Evolutionary conservation across 2,113 vertebrate species (phyloP).

Genomic region (Saguinus midas): DNA sequence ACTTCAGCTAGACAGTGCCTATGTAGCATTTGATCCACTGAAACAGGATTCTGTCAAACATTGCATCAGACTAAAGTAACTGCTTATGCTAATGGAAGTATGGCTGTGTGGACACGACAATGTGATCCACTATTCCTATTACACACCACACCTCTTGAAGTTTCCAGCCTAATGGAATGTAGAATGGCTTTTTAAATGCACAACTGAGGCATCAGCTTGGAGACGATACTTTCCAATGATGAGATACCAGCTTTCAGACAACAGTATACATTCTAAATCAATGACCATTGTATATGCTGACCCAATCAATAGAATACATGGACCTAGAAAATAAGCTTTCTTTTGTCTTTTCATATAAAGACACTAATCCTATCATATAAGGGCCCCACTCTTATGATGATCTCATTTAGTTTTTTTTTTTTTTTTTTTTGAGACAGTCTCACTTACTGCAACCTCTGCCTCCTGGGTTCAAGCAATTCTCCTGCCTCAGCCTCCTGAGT

Average conservation of each 20-base stretch:
- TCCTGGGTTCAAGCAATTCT: too few relatives aligned
- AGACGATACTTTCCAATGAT: neutral
- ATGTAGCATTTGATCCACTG: neutral
- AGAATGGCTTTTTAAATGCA: neutral
- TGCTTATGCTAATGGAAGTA: neutral
- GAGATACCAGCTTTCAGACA: neutral
- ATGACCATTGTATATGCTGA: neutral
- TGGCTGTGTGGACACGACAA: neutral
- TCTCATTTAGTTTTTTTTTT: neutral
- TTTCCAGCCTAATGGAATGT: neutral
- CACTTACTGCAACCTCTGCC: too few relatives aligned
- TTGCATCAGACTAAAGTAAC: neutral
- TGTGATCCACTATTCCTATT: neutral
- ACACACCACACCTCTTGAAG: neutral
- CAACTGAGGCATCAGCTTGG: neutral
- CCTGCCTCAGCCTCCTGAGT: too few relatives aligned
- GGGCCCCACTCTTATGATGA: neutral
- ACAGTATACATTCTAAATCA: neutral
- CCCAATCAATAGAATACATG: neutral
- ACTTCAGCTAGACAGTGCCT: neutral
- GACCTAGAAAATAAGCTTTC: neutral
- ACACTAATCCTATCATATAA: neutral
- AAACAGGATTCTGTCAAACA: neutral
- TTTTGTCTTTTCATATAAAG: neutral
- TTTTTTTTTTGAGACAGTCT: too few relatives aligned